Conservation (phyloP, 1,140 invertebrate genomes). For the Brachionus sp. region DNA sequence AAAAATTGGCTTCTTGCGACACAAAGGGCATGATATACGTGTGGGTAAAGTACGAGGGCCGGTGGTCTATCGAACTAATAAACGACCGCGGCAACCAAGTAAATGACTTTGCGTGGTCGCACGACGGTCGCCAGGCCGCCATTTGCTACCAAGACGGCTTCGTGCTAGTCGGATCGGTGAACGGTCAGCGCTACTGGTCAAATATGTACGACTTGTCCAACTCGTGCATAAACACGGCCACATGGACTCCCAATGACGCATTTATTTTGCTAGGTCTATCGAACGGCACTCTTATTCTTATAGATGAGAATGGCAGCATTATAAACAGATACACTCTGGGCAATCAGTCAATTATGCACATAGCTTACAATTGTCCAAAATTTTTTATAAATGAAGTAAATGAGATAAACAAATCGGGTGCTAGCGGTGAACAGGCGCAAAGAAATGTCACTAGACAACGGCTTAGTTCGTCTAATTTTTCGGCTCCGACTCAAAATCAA, state of each 20-base stretch:
- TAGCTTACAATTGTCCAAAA: constrained; percentile 6
- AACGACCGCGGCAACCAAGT: constrained; percentile 85
- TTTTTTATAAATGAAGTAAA: constrained; percentile 35
- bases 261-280: constrained; percentile 62
- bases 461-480: background rate
- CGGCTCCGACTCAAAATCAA: constrained; percentile 27
- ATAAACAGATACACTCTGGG: constrained; percentile 13
- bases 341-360: background rate
- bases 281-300: constrained; percentile 5
- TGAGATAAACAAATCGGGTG: constrained; percentile 1
- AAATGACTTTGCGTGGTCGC: constrained; percentile 91
- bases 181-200: constrained; percentile 95
- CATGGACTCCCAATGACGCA: constrained; percentile 95
- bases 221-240: constrained; percentile 85
- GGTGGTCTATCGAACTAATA: constrained; percentile 97
- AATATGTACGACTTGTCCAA: constrained; percentile 85
- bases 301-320: constrained; percentile 36
- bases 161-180: constrained; percentile 89
- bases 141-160: constrained; percentile 98
- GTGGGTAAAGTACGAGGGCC: constrained; percentile 97
- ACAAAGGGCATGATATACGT: constrained; percentile 96
- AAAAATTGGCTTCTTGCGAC: constrained; percentile 95
- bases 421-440: background rate
- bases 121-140: constrained; percentile 93
- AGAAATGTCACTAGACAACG: background rate